phyloP scores from a whole-genome alignment of 2,797 vertebrate genomes.

The Betta splendens region DNA sequence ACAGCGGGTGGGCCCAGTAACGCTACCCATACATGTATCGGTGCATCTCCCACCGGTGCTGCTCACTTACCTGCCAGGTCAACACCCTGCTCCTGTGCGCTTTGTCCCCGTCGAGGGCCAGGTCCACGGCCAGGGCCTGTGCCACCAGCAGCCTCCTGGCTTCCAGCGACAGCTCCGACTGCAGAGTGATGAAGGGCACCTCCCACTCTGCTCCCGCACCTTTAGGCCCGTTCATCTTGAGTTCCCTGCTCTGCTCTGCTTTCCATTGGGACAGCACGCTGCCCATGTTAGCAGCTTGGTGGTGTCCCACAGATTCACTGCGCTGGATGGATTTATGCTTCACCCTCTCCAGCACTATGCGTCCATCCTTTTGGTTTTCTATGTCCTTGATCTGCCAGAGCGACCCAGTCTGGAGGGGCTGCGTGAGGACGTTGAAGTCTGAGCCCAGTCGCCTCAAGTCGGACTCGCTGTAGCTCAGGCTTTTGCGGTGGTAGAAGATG shows the following conservation, averaged over 20 bases:
- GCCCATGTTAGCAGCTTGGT: slow-evolving; percentile 31
- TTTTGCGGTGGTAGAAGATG: slow-evolving; percentile 86
- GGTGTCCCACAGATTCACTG: slow-evolving; percentile 77
- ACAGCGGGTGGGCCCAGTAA: no score
- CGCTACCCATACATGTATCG: no score
- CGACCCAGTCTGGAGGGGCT: slow-evolving; percentile 74
- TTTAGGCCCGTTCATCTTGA: slow-evolving; percentile 12
- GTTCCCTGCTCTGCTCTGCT: slow-evolving; percentile 51
- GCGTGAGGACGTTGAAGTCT: slow-evolving; percentile 82
- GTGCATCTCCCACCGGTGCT: not conserved
- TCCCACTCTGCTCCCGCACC: slow-evolving; percentile 46
- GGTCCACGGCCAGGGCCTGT: slow-evolving; percentile 88
- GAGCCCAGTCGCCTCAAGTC: slow-evolving; percentile 86
- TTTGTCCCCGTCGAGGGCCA: slow-evolving; percentile 83
- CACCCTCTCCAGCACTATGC: slow-evolving; percentile 67
- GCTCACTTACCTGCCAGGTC: slow-evolving; percentile 87
- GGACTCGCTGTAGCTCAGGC: slow-evolving; percentile 93
- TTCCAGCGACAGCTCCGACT: slow-evolving; percentile 86
- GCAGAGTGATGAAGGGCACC: slow-evolving; percentile 84
- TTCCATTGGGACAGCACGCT: slow-evolving; percentile 59
- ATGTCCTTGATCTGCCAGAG: slow-evolving; percentile 85
- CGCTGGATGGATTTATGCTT: slow-evolving; percentile 78
- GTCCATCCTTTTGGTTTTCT: slow-evolving; percentile 58
- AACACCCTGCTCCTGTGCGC: slow-evolving; percentile 83
- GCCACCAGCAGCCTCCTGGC: slow-evolving; percentile 87